Percentiles rank a stretch among this genome's conserved stretches.
Evolutionary conservation across 1,140 invertebrate species (phyloP).

Genomic region (Phenacoccus solenopsis): DNA sequence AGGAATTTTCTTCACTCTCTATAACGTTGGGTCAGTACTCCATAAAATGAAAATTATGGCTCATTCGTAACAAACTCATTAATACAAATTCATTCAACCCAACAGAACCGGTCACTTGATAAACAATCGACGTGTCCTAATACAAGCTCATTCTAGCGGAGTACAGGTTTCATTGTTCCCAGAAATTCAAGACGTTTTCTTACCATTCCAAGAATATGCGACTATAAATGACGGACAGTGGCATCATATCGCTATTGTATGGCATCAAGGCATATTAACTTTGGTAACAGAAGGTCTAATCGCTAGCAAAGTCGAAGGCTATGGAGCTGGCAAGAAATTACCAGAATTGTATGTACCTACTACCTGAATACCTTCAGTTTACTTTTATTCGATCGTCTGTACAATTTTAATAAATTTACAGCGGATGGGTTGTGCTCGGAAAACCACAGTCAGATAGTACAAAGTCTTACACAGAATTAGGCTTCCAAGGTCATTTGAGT

Average conservation of each 20-base stretch:
- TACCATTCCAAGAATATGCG: slow-evolving; percentile 79
- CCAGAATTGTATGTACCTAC: slow-evolving; percentile 58
- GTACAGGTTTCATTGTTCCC: slow-evolving; percentile 79
- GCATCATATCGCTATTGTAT: slow-evolving; percentile 90
- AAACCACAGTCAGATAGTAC: slow-evolving; percentile 63
- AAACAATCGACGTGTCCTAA: slow-evolving; percentile 57
- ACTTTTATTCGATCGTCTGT: slow-evolving; percentile 7
- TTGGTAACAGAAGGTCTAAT: slow-evolving; percentile 87
- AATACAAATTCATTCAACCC: background rate
- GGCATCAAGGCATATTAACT: slow-evolving; percentile 75
- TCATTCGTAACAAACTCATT: background rate
- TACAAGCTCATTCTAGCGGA: slow-evolving; percentile 81
- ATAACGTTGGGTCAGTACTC: slow-evolving; percentile 63
- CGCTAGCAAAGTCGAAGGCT: slow-evolving; percentile 74
- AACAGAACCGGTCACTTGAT: slow-evolving; percentile 62
- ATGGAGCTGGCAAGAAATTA: slow-evolving; percentile 61
- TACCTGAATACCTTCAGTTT: slow-evolving; percentile 19
- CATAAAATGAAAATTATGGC: background rate
- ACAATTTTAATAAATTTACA: slow-evolving; percentile 32
- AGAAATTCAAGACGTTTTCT: slow-evolving; percentile 76
- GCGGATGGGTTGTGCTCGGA: slow-evolving; percentile 83
- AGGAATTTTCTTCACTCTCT: slow-evolving; percentile 88
- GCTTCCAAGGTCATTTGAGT: slow-evolving; percentile 89
- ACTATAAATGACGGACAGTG: slow-evolving; percentile 91
- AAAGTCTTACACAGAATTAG: slow-evolving; percentile 64